Base-by-base conservation (phyloP, 2,888 invertebrate genomes). In the Clostera curtula region DNA sequence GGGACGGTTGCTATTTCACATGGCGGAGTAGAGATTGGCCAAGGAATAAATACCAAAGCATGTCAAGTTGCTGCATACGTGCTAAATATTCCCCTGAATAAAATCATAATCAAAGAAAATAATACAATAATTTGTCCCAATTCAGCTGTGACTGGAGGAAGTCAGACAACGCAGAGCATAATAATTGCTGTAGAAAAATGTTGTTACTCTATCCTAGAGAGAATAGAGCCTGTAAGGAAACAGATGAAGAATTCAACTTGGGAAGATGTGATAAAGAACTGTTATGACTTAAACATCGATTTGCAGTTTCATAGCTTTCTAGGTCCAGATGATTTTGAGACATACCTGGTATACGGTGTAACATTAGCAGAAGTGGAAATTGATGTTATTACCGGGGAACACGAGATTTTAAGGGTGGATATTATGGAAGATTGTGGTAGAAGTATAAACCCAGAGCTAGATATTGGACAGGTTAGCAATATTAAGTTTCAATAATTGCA, bases 21-120 rank as follows among this genome's bases (percentile, higher is more conserved):
- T 42, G 90, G 89, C 5, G 92, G 91, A 3, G 73, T 90, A 13
- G 92, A 92, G 77, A 87, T 89, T 66, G 95, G 95, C 0, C 95
- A 95, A 74, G 95, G 94, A 4, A 83, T 93, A 18, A 76, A 93
- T 43, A 92, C 92, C 3, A 73, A 89, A 87, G 86, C 87, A 4
- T 84, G 85, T 8, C 90, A 90, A 73, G 86, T 89, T 6, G 59
- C 59, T 13, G 91, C 92, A 0, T 82, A 88, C 48, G 82, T 85
- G 4, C 68, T 93, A 2, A 87, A 87, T 1, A 86, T 92, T 24
- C 84, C 88, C 2, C 25, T 93, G 23, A 84, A 87, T 0, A 80
- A 86, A 65, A 75, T 95, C 7, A 75, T 75, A 21, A 84, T 93
- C 0, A 91, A 91, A 58, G 83, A 88, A 1, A 87, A 85, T 12